phyloP scores from a whole-genome alignment of 1,140 invertebrate species.

The Nautilus pompilius region DNA sequence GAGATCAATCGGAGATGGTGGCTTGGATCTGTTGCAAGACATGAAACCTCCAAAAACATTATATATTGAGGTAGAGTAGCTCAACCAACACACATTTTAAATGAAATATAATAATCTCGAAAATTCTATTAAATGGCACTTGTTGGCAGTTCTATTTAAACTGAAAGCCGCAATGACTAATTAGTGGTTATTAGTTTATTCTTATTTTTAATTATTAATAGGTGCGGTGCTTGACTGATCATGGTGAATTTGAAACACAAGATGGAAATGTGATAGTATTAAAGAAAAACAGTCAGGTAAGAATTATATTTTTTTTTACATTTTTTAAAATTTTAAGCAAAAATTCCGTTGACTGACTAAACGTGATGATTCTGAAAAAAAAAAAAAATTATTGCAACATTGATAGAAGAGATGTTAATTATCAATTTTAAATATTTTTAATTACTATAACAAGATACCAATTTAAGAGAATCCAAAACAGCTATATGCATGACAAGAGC shows the following conservation, averaged over 20 bases:
- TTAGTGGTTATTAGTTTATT: neutral
- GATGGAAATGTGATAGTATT: constrained; percentile 85
- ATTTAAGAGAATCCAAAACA: no score
- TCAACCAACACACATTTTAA: no score
- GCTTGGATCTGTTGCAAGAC: constrained; percentile 84
- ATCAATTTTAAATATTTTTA: no score
- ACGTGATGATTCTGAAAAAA: no score
- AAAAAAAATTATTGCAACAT: no score
- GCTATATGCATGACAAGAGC: no score
- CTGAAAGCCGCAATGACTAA: no score
- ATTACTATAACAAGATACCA: no score
- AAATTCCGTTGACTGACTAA: neutral
- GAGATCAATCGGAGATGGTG: constrained; percentile 73
- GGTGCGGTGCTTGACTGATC: constrained; percentile 84
- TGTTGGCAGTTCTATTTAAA: no score
- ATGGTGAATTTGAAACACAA: constrained; percentile 90
- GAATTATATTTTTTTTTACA: constrained; percentile 2
- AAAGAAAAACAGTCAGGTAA: constrained; percentile 79
- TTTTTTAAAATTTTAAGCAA: neutral
- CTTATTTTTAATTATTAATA: constrained; percentile 39
- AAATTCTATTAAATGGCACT: neutral
- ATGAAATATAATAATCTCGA: no score
- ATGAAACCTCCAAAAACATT: constrained; percentile 88
- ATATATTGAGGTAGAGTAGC: constrained; percentile 72
- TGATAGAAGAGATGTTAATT: no score